Conservation (phyloP, 2,797 vertebrate species). For the Taeniopygia guttata region DNA sequence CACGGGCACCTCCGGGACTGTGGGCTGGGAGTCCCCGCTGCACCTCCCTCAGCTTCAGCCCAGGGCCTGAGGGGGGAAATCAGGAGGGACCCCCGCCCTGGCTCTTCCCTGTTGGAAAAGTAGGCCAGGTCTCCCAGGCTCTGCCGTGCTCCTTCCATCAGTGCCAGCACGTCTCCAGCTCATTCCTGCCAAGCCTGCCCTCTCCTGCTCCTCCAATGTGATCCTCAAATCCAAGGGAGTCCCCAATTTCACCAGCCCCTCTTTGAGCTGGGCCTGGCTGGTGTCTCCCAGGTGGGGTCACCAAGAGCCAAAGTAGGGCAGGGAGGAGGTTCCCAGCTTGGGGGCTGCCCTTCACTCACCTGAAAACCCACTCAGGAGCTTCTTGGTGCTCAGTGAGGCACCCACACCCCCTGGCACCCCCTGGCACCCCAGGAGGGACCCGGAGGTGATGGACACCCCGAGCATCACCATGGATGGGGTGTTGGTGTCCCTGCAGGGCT, state of each 20-base stretch:
- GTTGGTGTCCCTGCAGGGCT: neutral
- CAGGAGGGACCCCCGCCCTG: neutral
- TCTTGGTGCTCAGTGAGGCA: rapidly evolving
- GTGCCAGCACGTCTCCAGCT: neutral
- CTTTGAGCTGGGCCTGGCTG: neutral
- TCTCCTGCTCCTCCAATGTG: neutral
- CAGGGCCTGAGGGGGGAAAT: conserved; percentile 12
- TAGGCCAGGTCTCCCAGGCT: conserved; percentile 60
- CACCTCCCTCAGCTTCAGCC: neutral
- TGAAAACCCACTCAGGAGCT: neutral
- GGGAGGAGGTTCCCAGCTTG: neutral
- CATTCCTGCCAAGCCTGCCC: neutral
- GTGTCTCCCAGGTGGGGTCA: neutral
- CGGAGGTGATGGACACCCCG: neutral
- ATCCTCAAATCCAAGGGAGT: neutral
- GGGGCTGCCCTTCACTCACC: neutral
- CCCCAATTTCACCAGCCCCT: rapidly evolving
- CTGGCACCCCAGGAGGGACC: neutral
- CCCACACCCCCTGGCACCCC: neutral
- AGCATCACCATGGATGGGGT: neutral
- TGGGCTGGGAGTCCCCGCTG: neutral
- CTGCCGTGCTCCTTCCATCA: conserved; percentile 24
- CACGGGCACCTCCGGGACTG: neutral
- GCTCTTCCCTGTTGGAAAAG: conserved; percentile 11
- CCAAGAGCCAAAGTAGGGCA: neutral